phyloP scores from a whole-genome alignment of 2,888 invertebrate genomes.

The Cinara cedri region DNA sequence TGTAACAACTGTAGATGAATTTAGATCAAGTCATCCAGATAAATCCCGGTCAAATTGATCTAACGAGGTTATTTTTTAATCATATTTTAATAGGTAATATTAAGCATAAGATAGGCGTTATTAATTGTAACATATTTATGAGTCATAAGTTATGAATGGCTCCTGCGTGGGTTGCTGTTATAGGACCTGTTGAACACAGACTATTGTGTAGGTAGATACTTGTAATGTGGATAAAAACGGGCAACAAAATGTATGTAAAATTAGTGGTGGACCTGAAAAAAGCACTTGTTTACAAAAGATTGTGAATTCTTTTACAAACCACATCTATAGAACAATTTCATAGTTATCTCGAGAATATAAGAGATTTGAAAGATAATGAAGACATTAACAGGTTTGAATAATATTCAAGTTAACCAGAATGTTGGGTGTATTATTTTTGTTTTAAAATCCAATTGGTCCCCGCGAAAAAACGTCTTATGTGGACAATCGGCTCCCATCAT shows the following conservation, averaged over 20 bases:
- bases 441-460: too few species aligned
- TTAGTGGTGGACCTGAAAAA: neutral
- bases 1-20: slow-evolving; percentile 59
- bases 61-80: slow-evolving; percentile 54
- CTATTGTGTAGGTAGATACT: too few species aligned
- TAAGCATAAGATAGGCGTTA: slow-evolving; percentile 49
- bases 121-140: slow-evolving; percentile 60
- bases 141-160: slow-evolving; percentile 60
- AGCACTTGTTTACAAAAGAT: slow-evolving; percentile 20
- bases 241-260: neutral
- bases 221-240: too few species aligned
- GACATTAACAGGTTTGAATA: too few species aligned
- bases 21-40: slow-evolving; percentile 59
- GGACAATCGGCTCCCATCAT: too few species aligned
- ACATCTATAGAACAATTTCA: too few species aligned
- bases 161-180: slow-evolving; percentile 59
- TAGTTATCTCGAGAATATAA: too few species aligned
- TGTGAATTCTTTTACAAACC: neutral
- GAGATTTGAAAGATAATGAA: slow-evolving; percentile 3
- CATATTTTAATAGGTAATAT: slow-evolving; percentile 57
- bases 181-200: slow-evolving; percentile 58
- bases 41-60: slow-evolving; percentile 59
- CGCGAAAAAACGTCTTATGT: too few species aligned
- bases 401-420: too few species aligned
- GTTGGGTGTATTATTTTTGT: too few species aligned